A percentile compares a stretch with the other conserved stretches of the same genome.
Evolutionary conservation across 2,113 vertebrate species (phyloP).

Genomic region (Larimichthys crocea): DNA sequence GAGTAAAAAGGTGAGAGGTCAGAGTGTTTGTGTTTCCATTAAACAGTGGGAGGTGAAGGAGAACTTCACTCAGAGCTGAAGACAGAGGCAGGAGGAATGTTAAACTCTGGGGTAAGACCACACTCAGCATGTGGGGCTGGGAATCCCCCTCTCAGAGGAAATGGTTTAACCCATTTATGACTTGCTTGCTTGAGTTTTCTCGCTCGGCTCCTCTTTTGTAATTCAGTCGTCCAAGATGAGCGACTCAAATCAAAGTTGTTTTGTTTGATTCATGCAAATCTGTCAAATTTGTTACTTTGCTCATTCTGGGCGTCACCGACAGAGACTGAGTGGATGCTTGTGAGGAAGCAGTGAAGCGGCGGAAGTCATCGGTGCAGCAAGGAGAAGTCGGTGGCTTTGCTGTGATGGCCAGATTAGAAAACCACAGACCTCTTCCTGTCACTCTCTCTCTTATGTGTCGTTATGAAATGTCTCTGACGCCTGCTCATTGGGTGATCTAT

Average conservation of each 20-base stretch:
- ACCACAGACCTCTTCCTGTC: constrained; percentile 40
- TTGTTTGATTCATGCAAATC: background rate
- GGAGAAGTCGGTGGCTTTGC: constrained; percentile 54
- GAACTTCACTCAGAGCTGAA: constrained; percentile 13
- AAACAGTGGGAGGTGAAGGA: constrained; percentile 11
- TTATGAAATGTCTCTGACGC: background rate
- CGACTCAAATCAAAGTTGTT: background rate
- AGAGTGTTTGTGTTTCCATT: constrained; percentile 30
- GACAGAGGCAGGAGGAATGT: constrained; percentile 3
- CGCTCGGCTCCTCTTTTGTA: constrained; percentile 5
- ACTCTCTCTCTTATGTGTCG: background rate
- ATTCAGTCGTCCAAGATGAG: background rate
- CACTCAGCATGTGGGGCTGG: constrained; percentile 57
- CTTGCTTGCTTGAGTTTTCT: constrained; percentile 6
- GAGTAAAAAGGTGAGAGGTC: constrained; percentile 2
- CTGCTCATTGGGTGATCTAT: background rate
- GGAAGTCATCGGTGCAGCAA: constrained; percentile 62
- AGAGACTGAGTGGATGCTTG: constrained; percentile 28
- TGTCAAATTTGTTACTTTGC: background rate
- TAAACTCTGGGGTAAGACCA: constrained; percentile 38
- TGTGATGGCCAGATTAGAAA: constrained; percentile 58
- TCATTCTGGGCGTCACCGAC: background rate
- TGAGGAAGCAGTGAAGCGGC: constrained; percentile 58
- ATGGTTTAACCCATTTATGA: constrained; percentile 70
- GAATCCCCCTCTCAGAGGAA: constrained; percentile 72